Conservation (phyloP, 1,140 invertebrate genomes). For the Pinna nobilis region DNA sequence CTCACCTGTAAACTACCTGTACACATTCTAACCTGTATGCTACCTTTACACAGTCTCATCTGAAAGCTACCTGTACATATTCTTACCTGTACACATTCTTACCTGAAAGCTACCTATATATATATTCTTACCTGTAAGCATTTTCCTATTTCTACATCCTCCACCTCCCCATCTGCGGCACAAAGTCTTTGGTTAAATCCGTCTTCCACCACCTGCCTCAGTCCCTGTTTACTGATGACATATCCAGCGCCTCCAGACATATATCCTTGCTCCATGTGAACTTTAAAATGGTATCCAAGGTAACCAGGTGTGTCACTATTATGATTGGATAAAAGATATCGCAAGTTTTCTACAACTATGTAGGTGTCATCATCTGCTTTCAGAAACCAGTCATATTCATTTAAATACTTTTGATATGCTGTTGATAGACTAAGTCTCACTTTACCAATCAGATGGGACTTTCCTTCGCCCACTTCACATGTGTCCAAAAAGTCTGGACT, state of each 20-base stretch:
- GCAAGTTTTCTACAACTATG: slow-evolving; percentile 92
- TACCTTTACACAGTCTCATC: neutral
- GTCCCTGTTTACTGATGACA: slow-evolving; percentile 49
- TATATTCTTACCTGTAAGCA: slow-evolving; percentile 35
- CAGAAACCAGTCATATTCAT: slow-evolving; percentile 63
- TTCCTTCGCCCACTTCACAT: slow-evolving; percentile 28
- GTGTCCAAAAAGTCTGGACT: slow-evolving; percentile 32
- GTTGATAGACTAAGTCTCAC: slow-evolving; percentile 28
- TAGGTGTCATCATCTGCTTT: slow-evolving; percentile 80
- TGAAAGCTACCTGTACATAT: neutral
- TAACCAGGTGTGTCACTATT: slow-evolving; percentile 55
- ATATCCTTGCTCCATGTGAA: slow-evolving; percentile 45
- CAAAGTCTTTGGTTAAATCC: slow-evolving; percentile 37
- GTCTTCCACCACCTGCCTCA: slow-evolving; percentile 35
- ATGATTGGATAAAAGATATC: slow-evolving; percentile 85
- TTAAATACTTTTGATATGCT: slow-evolving; percentile 39
- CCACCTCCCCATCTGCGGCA: slow-evolving; percentile 42
- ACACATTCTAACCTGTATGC: neutral
- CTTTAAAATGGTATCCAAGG: slow-evolving; percentile 52
- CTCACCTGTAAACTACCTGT: no score
- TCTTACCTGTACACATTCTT: neutral
- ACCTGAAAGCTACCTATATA: neutral
- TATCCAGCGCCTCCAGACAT: slow-evolving; percentile 55
- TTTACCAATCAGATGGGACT: slow-evolving; percentile 41
- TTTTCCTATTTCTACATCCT: slow-evolving; percentile 51